Percentiles rank a stretch among this genome's conserved stretches.
Evolutionary conservation across 2,113 vertebrate species (phyloP).

Genomic region (Pycnonotus jocosus): DNA sequence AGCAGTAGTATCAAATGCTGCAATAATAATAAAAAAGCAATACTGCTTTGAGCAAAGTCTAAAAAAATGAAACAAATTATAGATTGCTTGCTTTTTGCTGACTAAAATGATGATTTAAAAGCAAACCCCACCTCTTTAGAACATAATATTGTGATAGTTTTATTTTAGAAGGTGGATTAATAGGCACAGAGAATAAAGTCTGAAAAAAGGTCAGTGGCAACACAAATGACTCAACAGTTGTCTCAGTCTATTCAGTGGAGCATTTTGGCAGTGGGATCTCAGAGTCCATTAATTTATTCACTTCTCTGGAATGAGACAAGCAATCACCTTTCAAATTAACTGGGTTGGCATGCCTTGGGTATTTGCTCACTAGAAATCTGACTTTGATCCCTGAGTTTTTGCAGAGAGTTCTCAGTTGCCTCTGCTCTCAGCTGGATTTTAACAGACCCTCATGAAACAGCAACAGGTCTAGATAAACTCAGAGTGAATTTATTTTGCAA

Average conservation of each 20-base stretch:
- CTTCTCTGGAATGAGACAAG: not conserved
- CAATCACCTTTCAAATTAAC: not conserved
- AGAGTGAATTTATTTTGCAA: not conserved
- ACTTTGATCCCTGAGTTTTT: not conserved
- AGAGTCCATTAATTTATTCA: not conserved
- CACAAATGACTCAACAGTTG: not conserved
- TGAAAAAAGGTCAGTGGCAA: not conserved
- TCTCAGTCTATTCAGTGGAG: not conserved
- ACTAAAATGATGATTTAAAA: not conserved
- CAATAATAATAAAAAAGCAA: constrained; percentile 8
- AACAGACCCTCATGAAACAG: not conserved
- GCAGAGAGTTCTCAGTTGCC: not conserved
- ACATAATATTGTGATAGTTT: not conserved
- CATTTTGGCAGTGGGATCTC: not conserved
- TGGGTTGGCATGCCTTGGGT: not conserved
- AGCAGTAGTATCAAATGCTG: constrained; percentile 3
- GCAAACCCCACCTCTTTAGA: not conserved
- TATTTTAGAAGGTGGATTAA: constrained; percentile 11
- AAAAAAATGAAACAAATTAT: not conserved
- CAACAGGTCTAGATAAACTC: constrained; percentile 4
- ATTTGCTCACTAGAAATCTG: not conserved
- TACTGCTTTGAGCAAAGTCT: not conserved
- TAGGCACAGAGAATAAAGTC: not conserved
- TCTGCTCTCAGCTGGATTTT: constrained; percentile 12
- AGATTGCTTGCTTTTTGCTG: not conserved